phyloP scores from a whole-genome alignment of 2,888 invertebrate species.

The Rhagophthalmus giganteus region DNA sequence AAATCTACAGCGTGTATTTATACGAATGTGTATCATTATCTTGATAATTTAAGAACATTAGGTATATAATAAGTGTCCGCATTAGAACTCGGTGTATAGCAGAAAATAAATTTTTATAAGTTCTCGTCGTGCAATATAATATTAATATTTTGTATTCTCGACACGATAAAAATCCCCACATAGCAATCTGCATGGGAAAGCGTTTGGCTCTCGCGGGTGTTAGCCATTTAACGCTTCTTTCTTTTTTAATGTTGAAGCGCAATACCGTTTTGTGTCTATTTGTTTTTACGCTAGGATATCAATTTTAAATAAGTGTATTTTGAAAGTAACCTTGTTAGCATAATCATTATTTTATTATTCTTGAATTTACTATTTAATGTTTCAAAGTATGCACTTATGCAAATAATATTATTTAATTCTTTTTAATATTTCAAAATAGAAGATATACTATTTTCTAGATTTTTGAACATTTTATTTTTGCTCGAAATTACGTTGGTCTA shows the following conservation, averaged over 20 bases:
- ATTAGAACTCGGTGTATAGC: slow-evolving; percentile 22
- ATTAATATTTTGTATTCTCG: slow-evolving; percentile 33
- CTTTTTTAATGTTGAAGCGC: slow-evolving; percentile 28
- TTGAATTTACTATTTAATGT: too few species aligned
- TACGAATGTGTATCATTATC: neutral
- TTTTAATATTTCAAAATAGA: too few species aligned
- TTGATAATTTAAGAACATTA: neutral
- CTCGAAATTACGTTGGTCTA: too few species aligned
- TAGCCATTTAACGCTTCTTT: slow-evolving; percentile 30
- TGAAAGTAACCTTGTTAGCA: too few species aligned
- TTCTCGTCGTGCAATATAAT: slow-evolving; percentile 29
- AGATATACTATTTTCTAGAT: too few species aligned
- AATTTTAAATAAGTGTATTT: too few species aligned
- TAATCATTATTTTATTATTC: too few species aligned
- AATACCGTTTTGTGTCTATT: slow-evolving; percentile 20
- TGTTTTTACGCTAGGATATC: slow-evolving; percentile 15
- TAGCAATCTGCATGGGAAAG: slow-evolving; percentile 34
- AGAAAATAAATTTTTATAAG: slow-evolving; percentile 36
- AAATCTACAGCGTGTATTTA: too few species aligned
- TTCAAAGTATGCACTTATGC: too few species aligned
- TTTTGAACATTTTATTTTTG: too few species aligned
- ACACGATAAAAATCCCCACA: slow-evolving; percentile 36
- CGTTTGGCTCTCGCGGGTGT: slow-evolving; percentile 22
- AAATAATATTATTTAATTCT: too few species aligned
- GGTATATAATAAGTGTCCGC: slow-evolving; percentile 1